These are phyloP conservation scores for Tetramorium simillimum DNA, from an alignment of 1,140 invertebrate genomes.

Conservation along the genomic window DNA sequence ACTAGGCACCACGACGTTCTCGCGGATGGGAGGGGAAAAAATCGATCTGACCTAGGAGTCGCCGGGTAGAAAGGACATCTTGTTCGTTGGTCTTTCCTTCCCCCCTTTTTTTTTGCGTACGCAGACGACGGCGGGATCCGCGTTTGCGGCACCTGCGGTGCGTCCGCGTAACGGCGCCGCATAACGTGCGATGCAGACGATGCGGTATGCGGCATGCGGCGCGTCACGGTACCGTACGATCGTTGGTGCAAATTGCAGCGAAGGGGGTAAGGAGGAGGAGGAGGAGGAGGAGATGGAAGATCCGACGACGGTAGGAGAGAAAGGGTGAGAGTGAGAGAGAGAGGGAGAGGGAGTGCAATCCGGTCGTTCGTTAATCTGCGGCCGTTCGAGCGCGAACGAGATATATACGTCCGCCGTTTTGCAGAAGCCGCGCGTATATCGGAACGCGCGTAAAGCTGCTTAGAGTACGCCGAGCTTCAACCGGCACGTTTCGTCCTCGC, in stretches of 20 bases:
- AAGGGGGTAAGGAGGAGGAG: neutral
- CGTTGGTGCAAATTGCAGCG: conserved; percentile 60
- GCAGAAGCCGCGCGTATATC: conserved; percentile 8
- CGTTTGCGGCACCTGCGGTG: conserved; percentile 59
- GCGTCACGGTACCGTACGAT: conserved; percentile 65
- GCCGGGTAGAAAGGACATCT: neutral
- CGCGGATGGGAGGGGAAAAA: neutral
- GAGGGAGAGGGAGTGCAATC: conserved; percentile 55
- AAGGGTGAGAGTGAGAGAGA: neutral
- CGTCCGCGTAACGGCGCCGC: conserved; percentile 68
- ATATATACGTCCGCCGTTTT: conserved; percentile 27
- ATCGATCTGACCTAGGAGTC: neutral
- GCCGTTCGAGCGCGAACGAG: conserved; percentile 18
- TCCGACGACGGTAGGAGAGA: neutral
- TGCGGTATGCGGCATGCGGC: conserved; percentile 75
- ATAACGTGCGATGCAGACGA: conserved; percentile 71
- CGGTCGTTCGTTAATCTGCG: conserved; percentile 70
- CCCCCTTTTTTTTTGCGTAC: neutral
- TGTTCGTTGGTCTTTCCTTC: neutral
- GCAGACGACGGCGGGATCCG: neutral
- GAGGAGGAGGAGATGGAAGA: neutral
- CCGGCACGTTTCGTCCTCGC: neutral
- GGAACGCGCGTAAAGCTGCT: conserved; percentile 38
- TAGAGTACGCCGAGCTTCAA: neutral
- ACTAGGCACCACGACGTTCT: neutral